Evolutionary conservation across 2,113 vertebrate species (phyloP).

Genomic region (Chamaea fasciata): DNA sequence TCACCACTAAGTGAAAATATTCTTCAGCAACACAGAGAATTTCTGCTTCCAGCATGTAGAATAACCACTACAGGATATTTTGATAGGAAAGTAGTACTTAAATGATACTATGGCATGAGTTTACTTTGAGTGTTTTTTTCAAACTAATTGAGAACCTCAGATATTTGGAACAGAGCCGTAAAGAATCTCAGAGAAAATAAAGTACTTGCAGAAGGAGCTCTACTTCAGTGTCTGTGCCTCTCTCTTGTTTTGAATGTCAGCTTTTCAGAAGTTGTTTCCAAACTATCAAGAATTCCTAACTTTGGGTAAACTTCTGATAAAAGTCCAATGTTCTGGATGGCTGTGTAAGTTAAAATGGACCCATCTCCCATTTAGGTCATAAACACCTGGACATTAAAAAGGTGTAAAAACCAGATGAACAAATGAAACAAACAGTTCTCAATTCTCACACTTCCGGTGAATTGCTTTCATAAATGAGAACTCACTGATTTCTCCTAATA

Average conservation of each 20-base stretch:
- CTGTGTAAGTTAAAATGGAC: background rate
- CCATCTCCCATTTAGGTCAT: background rate
- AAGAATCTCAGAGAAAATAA: background rate
- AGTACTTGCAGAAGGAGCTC: background rate
- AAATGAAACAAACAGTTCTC: background rate
- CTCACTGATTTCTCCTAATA: background rate
- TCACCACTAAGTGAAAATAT: background rate
- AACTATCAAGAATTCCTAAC: background rate
- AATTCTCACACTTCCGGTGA: background rate
- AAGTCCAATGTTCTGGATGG: background rate
- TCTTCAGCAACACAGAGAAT: background rate
- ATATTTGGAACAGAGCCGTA: background rate
- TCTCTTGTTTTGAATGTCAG: background rate
- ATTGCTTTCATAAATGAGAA: background rate
- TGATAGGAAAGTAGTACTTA: background rate
- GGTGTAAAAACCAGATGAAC: background rate
- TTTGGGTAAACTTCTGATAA: background rate
- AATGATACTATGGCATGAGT: background rate
- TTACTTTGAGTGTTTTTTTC: background rate
- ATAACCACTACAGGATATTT: background rate
- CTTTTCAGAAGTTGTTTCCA: background rate
- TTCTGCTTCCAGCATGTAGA: background rate
- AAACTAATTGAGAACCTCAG: background rate
- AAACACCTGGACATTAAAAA: background rate
- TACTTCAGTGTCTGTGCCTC: background rate